phyloP scores from a whole-genome alignment of 2,797 vertebrate genomes.

The Acropternis orthonyx region DNA sequence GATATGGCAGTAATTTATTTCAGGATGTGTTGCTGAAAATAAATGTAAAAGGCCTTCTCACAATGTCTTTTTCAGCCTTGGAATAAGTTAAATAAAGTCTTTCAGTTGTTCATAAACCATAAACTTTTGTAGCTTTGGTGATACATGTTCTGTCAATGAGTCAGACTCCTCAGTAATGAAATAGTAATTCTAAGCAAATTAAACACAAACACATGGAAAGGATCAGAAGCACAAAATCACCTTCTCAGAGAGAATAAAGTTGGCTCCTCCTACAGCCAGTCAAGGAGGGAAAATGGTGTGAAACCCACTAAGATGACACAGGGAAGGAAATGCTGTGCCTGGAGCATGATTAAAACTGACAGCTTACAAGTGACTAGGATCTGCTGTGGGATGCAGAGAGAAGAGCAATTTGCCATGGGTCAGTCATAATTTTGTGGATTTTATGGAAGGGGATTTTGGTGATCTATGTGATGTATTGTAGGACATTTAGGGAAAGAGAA shows the following conservation, averaged over 20 bases:
- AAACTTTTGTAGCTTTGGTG: constrained; percentile 40
- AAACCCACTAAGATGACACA: background rate
- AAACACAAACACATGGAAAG: background rate
- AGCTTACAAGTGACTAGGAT: background rate
- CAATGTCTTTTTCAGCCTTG: constrained; percentile 54
- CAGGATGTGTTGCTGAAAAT: constrained; percentile 56
- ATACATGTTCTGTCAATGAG: constrained; percentile 33
- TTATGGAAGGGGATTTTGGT: background rate
- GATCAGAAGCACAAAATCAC: background rate
- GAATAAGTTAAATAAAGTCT: constrained; percentile 60
- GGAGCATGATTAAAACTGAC: background rate
- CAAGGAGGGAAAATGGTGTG: background rate
- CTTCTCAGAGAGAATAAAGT: background rate
- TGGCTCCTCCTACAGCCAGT: background rate
- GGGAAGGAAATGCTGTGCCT: background rate
- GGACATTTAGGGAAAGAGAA: background rate
- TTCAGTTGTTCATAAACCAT: constrained; percentile 13
- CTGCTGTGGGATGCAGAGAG: background rate
- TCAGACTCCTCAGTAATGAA: background rate
- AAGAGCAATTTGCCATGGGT: background rate
- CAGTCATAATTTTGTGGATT: background rate
- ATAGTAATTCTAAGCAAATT: constrained; percentile 4
- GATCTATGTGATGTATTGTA: background rate
- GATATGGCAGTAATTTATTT: constrained; percentile 61
- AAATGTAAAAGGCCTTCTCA: constrained; percentile 57